Evolutionary conservation across 1,140 invertebrate genomes (phyloP).

Genomic region (Nilaparvata lugens): DNA sequence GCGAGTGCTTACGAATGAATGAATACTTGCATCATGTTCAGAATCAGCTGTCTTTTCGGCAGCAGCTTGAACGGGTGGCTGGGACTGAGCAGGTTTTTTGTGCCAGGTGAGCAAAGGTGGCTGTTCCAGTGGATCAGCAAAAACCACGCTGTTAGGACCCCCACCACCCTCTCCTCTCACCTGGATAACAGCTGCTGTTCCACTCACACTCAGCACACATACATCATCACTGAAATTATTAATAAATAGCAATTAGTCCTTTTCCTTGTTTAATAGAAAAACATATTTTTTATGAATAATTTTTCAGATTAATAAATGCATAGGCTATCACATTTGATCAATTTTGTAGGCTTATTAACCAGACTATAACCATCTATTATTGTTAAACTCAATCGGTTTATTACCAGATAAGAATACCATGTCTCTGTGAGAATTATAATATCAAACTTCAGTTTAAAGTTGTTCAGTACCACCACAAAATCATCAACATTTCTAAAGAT

Average conservation of each 20-base stretch:
- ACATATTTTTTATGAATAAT: background rate
- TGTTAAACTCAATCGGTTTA: too few relatives aligned
- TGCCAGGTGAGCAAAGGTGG: background rate
- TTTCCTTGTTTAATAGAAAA: too few relatives aligned
- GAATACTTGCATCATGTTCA: background rate
- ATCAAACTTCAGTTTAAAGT: too few relatives aligned
- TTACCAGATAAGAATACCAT: too few relatives aligned
- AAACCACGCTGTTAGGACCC: slow-evolving; percentile 16
- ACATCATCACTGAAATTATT: slow-evolving; percentile 83
- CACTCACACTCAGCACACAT: slow-evolving; percentile 84
- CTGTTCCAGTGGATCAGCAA: background rate
- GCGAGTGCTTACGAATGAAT: too few relatives aligned
- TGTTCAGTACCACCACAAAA: too few relatives aligned
- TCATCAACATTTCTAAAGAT: too few relatives aligned
- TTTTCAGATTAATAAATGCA: background rate
- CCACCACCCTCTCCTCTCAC: slow-evolving; percentile 38
- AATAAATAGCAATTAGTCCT: too few relatives aligned
- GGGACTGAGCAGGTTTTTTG: background rate
- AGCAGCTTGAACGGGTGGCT: slow-evolving; percentile 4
- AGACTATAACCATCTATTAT: too few relatives aligned
- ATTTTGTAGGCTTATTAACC: too few relatives aligned
- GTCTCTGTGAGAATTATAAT: too few relatives aligned
- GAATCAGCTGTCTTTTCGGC: background rate
- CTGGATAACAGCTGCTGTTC: slow-evolving; percentile 83
- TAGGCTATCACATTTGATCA: background rate